Evolutionary conservation across 2,888 invertebrate genomes (phyloP).

Genomic region (Bedellia somnulentella): DNA sequence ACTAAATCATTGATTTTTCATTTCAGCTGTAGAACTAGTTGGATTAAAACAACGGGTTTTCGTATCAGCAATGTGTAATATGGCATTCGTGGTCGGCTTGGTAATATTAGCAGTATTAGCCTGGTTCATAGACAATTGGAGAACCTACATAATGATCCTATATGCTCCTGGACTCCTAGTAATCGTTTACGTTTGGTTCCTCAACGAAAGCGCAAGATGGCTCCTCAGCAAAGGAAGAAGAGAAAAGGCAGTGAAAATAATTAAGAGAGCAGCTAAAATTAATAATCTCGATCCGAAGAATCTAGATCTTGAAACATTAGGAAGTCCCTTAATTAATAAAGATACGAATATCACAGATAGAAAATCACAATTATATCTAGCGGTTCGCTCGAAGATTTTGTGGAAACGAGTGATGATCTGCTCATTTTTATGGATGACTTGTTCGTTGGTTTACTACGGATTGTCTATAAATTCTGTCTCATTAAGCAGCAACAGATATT

Average conservation of each 20-base stretch:
- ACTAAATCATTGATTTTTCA: too few relatives aligned
- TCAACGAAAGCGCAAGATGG: constrained; percentile 81
- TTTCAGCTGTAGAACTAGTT: constrained; percentile 79
- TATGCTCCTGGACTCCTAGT: constrained; percentile 72
- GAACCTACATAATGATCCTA: constrained; percentile 66
- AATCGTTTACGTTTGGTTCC: constrained; percentile 69
- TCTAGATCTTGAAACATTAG: constrained; percentile 43
- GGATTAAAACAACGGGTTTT: constrained; percentile 74
- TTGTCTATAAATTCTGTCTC: constrained; percentile 76
- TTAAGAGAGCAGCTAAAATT: constrained; percentile 66
- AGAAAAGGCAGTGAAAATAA: constrained; percentile 65
- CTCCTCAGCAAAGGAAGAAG: constrained; percentile 69
- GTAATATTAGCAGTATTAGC: constrained; percentile 71
- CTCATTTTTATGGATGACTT: constrained; percentile 77
- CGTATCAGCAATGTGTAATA: constrained; percentile 72
- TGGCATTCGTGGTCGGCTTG: constrained; percentile 77
- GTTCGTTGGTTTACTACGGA: constrained; percentile 79
- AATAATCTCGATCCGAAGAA: constrained; percentile 59
- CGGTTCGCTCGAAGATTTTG: constrained; percentile 58
- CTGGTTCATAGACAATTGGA: constrained; percentile 74
- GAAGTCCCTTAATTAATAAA: constrained; percentile 33
- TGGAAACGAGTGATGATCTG: constrained; percentile 65
- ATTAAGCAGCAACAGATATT: constrained; percentile 71
- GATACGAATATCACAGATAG: constrained; percentile 31
- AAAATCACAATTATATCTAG: constrained; percentile 43